Conservation (phyloP, 2,888 invertebrate genomes). For the Dorcus parallelipipedus region DNA sequence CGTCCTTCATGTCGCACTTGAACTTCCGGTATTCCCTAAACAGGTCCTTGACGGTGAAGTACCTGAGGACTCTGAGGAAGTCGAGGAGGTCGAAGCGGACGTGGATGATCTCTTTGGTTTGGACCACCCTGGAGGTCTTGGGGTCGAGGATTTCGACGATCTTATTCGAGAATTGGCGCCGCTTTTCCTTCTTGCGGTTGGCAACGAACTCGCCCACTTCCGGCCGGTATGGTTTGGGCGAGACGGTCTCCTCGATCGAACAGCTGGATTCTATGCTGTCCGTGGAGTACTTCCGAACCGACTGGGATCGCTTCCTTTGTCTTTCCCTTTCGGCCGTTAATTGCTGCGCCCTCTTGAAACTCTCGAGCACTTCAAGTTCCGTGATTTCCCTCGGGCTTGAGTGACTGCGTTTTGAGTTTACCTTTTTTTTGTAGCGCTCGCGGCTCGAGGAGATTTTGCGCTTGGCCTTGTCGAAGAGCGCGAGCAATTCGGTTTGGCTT, state of each 20-base stretch:
- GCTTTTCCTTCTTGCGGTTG: conserved; percentile 5
- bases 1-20: conserved; percentile 56
- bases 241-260: conserved; percentile 9
- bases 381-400: conserved; percentile 56
- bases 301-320: conserved; percentile 32
- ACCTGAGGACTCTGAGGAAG: conserved; percentile 33
- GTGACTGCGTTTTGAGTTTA: conserved; percentile 53
- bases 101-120: conserved; percentile 30
- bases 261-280: conserved; percentile 27
- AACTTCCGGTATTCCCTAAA: conserved; percentile 58
- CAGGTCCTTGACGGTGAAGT: conserved; percentile 49
- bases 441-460: conserved; percentile 30
- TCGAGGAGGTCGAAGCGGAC: conserved; percentile 32
- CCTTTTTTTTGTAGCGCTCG: conserved; percentile 16
- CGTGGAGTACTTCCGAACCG: conserved; percentile 33
- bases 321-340: conserved; percentile 45
- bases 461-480: conserved; percentile 42
- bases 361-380: conserved; percentile 57
- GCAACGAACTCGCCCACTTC: conserved; percentile 35
- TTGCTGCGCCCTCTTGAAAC: conserved; percentile 50
- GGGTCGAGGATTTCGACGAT: conserved; percentile 43
- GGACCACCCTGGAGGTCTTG: conserved; percentile 40
- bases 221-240: conserved; percentile 38
- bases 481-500: conserved; percentile 39
- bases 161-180: conserved; percentile 31